Conservation (phyloP, 2,888 invertebrate species). For the Sarcophaga carnaria region DNA sequence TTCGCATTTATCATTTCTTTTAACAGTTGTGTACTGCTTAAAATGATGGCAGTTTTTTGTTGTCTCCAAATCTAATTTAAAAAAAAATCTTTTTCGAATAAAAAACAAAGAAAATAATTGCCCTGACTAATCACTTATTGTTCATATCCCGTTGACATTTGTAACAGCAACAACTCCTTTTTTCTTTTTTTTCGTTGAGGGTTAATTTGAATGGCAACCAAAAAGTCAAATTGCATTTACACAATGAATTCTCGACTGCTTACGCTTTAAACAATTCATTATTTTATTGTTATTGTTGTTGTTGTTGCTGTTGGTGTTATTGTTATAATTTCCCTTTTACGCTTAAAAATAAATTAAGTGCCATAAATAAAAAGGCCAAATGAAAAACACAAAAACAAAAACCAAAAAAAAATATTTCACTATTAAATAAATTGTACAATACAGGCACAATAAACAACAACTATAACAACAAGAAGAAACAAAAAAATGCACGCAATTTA, state of each 20-base stretch:
- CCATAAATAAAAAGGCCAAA: constrained; percentile 58
- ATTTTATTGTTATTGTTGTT: constrained; percentile 67
- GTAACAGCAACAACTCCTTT: constrained; percentile 5
- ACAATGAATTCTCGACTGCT: constrained; percentile 22
- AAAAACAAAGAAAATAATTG: constrained; percentile 28
- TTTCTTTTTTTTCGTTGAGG: neutral
- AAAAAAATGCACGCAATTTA: constrained; percentile 56
- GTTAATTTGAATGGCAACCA: neutral
- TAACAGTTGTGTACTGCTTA: neutral
- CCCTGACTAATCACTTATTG: constrained; percentile 22
- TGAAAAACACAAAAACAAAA: neutral
- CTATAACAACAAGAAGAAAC: neutral
- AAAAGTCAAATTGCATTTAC: constrained; percentile 28
- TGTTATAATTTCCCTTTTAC: constrained; percentile 60
- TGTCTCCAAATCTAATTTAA: neutral
- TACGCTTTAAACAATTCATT: constrained; percentile 62
- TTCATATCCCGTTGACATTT: constrained; percentile 4
- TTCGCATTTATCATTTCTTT: neutral
- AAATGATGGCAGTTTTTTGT: neutral
- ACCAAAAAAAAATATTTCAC: constrained; percentile 33
- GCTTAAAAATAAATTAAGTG: constrained; percentile 65
- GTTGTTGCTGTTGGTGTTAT: constrained; percentile 25
- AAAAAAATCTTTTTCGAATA: neutral
- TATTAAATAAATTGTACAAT: constrained; percentile 43
- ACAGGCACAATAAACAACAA: neutral